Base-by-base conservation (phyloP, 1,140 invertebrate species). In the Ganaspis sp. region DNA sequence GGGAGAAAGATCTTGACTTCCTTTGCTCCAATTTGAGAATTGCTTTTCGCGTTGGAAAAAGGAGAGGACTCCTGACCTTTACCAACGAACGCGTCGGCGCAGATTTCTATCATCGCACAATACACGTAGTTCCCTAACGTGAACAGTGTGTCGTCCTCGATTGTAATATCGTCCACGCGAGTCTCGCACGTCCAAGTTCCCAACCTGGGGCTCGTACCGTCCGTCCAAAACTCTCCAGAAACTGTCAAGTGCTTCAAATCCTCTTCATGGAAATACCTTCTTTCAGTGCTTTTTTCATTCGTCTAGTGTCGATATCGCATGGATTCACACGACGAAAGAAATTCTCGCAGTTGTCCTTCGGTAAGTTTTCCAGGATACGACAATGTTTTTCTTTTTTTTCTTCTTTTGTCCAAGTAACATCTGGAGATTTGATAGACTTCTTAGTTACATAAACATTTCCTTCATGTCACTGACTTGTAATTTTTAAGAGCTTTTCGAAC, bases 281-380 rank as follows among this genome's bases (percentile, higher is more conserved):
- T 72, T 42, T 38, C 73, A 64, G 42, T 69, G 70, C 17, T 40
- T 70, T 29, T 69, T 38, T 21, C 40, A 64, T 72, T 71, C 69
- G 81, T 73, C 80, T 76, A 74, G 75, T 75, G 78, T 79, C 76
- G 75, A 76, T 54, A 74, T 75, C 78, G 75, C 69, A 78, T 80
- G 76, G 77, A 82, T 75, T 42, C 77, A 19, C 70, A 71, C 26
- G 70, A 76, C 70, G 75, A 64, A 70, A 81, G 82, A 83, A 85
- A 82, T 76, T 79, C 84, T 53, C 86, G 81, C 75, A 87, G 86
- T 81, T 87, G 86, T 81, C 86, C 86, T 34, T 87, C 86, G 74
- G 86, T 87, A 79, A 74, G 81, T 80, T n/a, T n/a, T n/a, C n/a
- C 37, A 34, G 17, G 21, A n/a, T n/a, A 17, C n/a, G n/a, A 17